Percentiles rank a stretch among this genome's conserved stretches.
These are phyloP conservation scores for Anguilla rostrata DNA, from an alignment of 2,113 vertebrate genomes.

Conservation along the genomic window DNA sequence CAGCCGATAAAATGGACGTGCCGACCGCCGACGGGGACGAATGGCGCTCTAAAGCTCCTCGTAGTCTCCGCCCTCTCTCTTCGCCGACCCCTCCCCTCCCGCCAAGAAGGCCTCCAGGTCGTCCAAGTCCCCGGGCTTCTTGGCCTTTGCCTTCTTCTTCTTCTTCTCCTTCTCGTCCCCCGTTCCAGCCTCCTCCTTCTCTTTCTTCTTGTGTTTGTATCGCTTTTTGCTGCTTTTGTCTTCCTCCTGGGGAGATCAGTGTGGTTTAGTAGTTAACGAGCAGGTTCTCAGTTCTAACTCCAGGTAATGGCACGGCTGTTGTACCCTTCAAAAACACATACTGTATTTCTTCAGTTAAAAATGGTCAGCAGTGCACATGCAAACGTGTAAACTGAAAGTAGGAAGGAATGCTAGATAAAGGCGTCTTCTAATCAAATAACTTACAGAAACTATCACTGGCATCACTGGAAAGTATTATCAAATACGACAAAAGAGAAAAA, in stretches of 20 bases:
- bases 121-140: constrained; percentile 72
- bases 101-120: constrained; percentile 92
- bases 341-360: too few species aligned
- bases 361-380: too few species aligned
- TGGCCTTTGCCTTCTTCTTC: constrained; percentile 73
- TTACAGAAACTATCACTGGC: not conserved
- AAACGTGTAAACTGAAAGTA: not conserved
- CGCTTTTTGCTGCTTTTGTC: constrained; percentile 82
- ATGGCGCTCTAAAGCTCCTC: constrained; percentile 82
- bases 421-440: not conserved
- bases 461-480: too few species aligned
- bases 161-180: constrained; percentile 69
- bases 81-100: constrained; percentile 61
- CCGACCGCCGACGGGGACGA: not conserved
- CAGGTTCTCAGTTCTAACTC: not conserved
- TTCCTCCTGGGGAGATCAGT: constrained; percentile 73
- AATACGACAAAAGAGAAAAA: not conserved
- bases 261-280: not conserved
- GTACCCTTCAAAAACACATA: too few species aligned
- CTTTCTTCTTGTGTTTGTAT: constrained; percentile 84
- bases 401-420: not conserved
- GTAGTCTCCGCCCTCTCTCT: constrained; percentile 83
- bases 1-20: not conserved
- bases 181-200: constrained; percentile 70
- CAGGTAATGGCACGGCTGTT: not conserved